Conservation (phyloP, 1,140 invertebrate species). For the Hycleus cichorii region DNA sequence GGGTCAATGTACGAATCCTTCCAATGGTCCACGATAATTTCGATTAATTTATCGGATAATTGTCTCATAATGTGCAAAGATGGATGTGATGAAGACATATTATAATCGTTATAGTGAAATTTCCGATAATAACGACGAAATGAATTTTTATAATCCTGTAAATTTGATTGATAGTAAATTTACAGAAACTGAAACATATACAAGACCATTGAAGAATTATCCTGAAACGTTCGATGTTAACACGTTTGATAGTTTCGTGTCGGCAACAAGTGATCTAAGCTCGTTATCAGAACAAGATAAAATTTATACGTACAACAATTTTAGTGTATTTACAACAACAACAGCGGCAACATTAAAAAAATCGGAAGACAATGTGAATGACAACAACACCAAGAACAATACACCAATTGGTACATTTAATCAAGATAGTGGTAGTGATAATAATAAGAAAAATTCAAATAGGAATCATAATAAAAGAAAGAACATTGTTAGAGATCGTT, state of each 20-base stretch:
- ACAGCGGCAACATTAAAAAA: background rate
- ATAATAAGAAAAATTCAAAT: background rate
- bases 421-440: background rate
- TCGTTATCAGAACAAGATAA: slow-evolving; percentile 22
- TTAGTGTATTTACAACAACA: slow-evolving; percentile 1
- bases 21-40: too few species aligned
- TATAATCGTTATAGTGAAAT: slow-evolving; percentile 6
- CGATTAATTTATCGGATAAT: too few species aligned
- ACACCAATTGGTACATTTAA: background rate
- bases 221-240: slow-evolving; percentile 25
- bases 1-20: slow-evolving; percentile 20
- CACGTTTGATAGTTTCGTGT: slow-evolving; percentile 28
- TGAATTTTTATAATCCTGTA: background rate
- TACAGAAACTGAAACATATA: slow-evolving; percentile 13
- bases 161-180: background rate
- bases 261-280: slow-evolving; percentile 13
- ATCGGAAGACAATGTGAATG: background rate
- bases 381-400: background rate
- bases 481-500: slow-evolving; percentile 24
- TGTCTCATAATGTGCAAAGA: background rate
- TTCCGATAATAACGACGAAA: background rate
- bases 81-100: slow-evolving; percentile 26
- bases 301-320: slow-evolving; percentile 1
- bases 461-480: slow-evolving; percentile 10
- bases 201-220: background rate